Percentiles rank a stretch among this genome's conserved stretches.
These are phyloP conservation scores for Brachionus rubens DNA, from an alignment of 1,140 invertebrate species.

Conservation along the genomic window DNA sequence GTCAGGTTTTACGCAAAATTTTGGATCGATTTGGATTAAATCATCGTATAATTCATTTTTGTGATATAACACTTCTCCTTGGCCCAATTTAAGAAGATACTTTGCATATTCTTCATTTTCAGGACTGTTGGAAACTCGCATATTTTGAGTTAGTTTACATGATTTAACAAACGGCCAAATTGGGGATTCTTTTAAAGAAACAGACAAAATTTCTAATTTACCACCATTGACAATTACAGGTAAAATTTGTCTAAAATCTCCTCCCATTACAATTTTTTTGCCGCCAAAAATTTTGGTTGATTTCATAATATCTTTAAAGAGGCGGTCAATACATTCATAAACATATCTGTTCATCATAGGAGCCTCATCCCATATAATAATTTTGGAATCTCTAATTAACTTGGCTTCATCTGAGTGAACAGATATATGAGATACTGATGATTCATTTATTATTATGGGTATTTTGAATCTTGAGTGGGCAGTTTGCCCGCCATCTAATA, in stretches of 20 bases:
- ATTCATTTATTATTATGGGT: constrained; percentile 52
- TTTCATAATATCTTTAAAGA: constrained; percentile 49
- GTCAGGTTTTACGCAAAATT: neutral
- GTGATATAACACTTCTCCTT: constrained; percentile 43
- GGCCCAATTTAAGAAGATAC: constrained; percentile 48
- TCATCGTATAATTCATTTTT: neutral
- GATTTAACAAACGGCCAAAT: constrained; percentile 49
- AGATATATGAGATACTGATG: constrained; percentile 56
- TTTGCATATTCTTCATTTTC: neutral
- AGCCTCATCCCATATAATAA: constrained; percentile 52
- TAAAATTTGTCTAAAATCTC: constrained; percentile 52
- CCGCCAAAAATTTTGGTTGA: neutral
- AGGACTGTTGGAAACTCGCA: constrained; percentile 47
- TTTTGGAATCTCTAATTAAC: constrained; percentile 37
- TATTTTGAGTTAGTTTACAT: constrained; percentile 48
- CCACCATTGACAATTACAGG: constrained; percentile 49
- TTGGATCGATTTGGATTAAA: neutral
- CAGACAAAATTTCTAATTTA: constrained; percentile 48
- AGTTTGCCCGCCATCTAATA: constrained; percentile 62
- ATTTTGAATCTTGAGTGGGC: constrained; percentile 63
- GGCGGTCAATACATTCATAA: constrained; percentile 48
- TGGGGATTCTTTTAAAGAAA: constrained; percentile 49
- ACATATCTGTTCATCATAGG: constrained; percentile 48
- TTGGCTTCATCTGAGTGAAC: constrained; percentile 48
- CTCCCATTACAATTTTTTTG: constrained; percentile 49